Percentiles rank a stretch among this genome's conserved stretches.
phyloP scores from a whole-genome alignment of 2,113 vertebrate genomes.

The Oriolus oriolus region DNA sequence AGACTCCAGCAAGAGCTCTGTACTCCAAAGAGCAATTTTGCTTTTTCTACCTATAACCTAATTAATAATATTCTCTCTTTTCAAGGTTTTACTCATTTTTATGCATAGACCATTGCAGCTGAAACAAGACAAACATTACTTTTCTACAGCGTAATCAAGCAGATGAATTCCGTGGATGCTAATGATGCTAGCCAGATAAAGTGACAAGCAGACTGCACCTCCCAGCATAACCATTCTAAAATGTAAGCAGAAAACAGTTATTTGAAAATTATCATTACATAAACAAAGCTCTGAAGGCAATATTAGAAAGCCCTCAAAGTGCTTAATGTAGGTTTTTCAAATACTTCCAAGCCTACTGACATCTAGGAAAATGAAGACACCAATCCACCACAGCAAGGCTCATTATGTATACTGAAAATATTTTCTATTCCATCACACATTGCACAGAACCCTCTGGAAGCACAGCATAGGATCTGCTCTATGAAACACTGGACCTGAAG shows the following conservation, averaged over 20 bases:
- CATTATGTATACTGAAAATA: background rate
- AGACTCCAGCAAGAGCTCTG: background rate
- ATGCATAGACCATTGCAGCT: background rate
- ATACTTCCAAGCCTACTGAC: background rate
- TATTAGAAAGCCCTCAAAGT: background rate
- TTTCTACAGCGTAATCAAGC: background rate
- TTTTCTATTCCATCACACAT: background rate
- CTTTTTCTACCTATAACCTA: background rate
- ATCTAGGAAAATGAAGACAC: background rate
- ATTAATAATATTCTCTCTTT: background rate
- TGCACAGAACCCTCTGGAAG: background rate
- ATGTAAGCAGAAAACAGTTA: background rate
- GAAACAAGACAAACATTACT: background rate
- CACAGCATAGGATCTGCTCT: background rate
- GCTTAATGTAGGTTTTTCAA: background rate
- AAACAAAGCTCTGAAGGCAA: background rate
- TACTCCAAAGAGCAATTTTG: background rate
- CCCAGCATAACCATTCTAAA: background rate
- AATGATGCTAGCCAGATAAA: background rate
- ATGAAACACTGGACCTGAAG: background rate
- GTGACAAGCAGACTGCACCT: background rate
- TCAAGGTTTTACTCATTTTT: background rate
- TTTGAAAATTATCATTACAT: background rate
- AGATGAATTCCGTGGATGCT: background rate
- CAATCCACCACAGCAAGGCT: background rate